Percentiles rank a stretch among this genome's conserved stretches.
These are phyloP conservation scores for Malurus leucopterus DNA, from an alignment of 2,797 vertebrate species.

Conservation along the genomic window DNA sequence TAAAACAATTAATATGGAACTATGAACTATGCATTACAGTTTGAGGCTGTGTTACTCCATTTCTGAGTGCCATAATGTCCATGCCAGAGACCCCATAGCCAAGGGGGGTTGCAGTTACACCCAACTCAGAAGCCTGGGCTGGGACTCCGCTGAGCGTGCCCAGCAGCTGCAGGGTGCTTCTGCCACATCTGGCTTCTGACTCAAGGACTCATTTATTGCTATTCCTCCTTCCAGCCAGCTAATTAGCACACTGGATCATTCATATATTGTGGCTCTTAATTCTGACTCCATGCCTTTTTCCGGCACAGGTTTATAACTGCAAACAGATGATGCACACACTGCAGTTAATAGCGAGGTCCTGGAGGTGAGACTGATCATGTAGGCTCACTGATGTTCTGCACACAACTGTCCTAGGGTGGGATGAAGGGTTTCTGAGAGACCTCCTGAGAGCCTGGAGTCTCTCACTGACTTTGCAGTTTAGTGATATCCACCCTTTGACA, in stretches of 20 bases:
- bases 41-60: not conserved
- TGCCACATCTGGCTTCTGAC: not conserved
- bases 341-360: not conserved
- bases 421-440: not conserved
- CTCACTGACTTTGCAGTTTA: not conserved
- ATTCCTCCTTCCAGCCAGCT: not conserved
- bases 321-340: not conserved
- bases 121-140: not conserved
- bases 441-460: not conserved
- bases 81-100: not conserved
- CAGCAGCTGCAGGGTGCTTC: not conserved
- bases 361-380: not conserved
- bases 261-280: not conserved
- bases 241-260: not conserved
- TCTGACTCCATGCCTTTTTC: not conserved
- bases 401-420: not conserved
- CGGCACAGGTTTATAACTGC: not conserved
- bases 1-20: not conserved
- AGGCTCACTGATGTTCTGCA: not conserved
- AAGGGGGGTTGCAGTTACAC: not conserved
- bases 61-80: not conserved
- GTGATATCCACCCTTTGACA: not conserved
- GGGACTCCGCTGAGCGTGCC: not conserved
- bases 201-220: constrained; percentile 2
- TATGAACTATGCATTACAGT: not conserved